Evolutionary conservation across 2,888 invertebrate species (phyloP).

Genomic region (Chaetoderma sp.): DNA sequence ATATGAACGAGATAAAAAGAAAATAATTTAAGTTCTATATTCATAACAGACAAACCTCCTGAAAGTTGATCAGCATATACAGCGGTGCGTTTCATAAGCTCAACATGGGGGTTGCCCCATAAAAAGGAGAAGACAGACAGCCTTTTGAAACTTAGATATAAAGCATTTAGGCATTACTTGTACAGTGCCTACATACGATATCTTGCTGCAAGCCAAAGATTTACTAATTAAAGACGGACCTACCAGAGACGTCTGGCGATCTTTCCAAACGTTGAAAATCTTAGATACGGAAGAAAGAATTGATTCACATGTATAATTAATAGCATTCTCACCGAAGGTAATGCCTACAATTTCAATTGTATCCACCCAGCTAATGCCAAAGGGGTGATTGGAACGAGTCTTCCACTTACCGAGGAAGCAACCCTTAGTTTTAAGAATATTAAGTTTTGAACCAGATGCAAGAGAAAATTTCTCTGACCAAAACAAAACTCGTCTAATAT

Average conservation of each 20-base stretch:
- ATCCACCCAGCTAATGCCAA: conserved; percentile 27
- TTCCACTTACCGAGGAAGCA: conserved; percentile 38
- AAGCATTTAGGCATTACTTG: background rate
- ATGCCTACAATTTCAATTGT: background rate
- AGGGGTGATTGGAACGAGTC: conserved; percentile 33
- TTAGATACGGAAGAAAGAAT: too few species aligned
- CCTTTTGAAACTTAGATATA: background rate
- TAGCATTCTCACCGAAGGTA: background rate
- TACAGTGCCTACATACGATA: conserved; percentile 5
- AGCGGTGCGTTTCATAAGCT: conserved; percentile 2
- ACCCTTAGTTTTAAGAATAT: conserved; percentile 33
- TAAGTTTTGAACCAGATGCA: conserved; percentile 31
- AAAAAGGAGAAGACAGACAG: background rate
- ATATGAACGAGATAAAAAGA: conserved; percentile 11
- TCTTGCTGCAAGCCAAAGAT: conserved; percentile 4
- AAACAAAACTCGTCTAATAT: conserved; percentile 3
- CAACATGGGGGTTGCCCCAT: background rate
- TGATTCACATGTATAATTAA: background rate
- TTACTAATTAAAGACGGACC: conserved; percentile 3
- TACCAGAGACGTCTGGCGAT: background rate
- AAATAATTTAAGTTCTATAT: conserved; percentile 1
- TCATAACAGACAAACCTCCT: conserved; percentile 11
- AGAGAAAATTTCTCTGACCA: conserved; percentile 9
- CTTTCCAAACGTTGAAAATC: too few species aligned
- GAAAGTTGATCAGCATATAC: background rate